phyloP scores from a whole-genome alignment of 2,113 vertebrate species.

The Carollia perspicillata region DNA sequence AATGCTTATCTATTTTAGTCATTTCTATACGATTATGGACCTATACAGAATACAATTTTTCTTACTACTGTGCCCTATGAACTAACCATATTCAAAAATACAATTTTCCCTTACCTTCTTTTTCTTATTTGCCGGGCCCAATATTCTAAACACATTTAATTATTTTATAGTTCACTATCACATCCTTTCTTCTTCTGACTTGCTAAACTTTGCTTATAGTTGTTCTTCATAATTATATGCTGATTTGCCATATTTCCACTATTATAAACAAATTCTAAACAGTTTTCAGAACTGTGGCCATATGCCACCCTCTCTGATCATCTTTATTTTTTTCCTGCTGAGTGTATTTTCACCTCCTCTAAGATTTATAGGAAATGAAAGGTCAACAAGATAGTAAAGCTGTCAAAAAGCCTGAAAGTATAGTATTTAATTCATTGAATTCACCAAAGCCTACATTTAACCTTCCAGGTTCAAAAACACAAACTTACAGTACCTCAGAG shows the following conservation, averaged over 20 bases:
- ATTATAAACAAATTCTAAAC: neutral
- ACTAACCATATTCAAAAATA: neutral
- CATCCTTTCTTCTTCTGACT: neutral
- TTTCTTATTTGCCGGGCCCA: neutral
- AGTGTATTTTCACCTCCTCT: neutral
- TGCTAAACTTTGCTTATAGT: neutral
- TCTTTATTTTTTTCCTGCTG: neutral
- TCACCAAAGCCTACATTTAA: neutral
- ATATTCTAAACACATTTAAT: neutral
- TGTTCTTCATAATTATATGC: neutral
- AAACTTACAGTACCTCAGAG: neutral
- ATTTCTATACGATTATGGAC: neutral
- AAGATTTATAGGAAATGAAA: neutral
- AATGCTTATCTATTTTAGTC: neutral
- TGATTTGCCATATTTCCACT: neutral
- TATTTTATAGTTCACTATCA: neutral
- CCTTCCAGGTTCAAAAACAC: constrained; percentile 11
- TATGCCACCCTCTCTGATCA: neutral
- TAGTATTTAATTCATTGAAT: neutral
- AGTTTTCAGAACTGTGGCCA: neutral
- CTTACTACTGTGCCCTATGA: neutral
- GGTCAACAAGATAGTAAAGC: neutral
- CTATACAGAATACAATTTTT: neutral
- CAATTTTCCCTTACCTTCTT: neutral
- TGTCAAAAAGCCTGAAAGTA: neutral